Evolutionary conservation across 1,140 invertebrate species (phyloP), one percentile per base, ranked within the genome.

Genomic region (Ridgeia piscesae): DNA sequence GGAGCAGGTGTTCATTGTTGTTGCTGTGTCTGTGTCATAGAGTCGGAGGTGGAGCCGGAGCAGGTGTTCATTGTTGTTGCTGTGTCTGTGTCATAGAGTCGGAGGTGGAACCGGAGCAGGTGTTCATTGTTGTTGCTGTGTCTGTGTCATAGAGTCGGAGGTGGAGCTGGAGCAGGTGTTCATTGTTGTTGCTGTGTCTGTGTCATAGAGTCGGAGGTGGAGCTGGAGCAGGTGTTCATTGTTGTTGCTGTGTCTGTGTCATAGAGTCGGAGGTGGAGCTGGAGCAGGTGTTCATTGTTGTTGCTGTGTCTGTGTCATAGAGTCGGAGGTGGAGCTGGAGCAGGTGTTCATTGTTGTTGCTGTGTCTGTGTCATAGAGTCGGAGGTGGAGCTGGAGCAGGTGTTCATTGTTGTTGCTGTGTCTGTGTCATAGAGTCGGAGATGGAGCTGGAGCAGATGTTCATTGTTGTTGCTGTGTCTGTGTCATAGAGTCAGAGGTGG

Each of bases 61-160:
- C 95, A 96, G 89, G 94, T 96, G n/a, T 96, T 95, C 92, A 93
- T 96, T n/a, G n/a, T n/a, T n/a, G n/a, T n/a, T n/a, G n/a, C n/a
- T n/a, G n/a, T n/a, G n/a, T n/a, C n/a, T n/a, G n/a, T n/a, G n/a
- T n/a, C n/a, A n/a, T n/a, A n/a, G n/a, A n/a, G 42, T 42, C 42
- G 11, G 42, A 6, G 4, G 42, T 42, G 42, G 4, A 6, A 42
- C 11, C 4, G 4, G 42, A 42, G 42, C 42, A 42, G 4, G 42
- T 42, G 42, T n/a, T n/a, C n/a, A n/a, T 42, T 6, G 11, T 77
- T 77, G 58, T 77, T 77, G 27, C 17, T 77, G 27, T 31, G 14
- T 14, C 2, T 90, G 89, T 90, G 89, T 90, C 27, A 2, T 31
- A 95, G 95, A 96, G 92, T 93, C 93, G 34, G 95, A 96, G 21